Evolutionary conservation across 1,140 invertebrate species (phyloP).

Genomic region (Cotesia chilonis): DNA sequence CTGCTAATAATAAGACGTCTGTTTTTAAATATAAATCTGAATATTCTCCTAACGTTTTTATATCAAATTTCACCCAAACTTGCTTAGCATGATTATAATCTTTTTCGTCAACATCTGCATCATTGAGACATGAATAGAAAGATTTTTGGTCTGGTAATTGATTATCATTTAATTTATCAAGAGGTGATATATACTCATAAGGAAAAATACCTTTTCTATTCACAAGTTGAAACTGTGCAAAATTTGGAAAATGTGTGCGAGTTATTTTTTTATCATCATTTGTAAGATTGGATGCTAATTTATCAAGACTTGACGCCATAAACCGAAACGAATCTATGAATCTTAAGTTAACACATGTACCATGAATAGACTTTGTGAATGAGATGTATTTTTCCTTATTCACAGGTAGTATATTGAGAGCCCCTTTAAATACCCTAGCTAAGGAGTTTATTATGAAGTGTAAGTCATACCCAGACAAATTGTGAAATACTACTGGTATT

Average conservation of each 20-base stretch:
- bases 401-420: constrained; percentile 19
- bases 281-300: not conserved
- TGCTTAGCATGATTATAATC: too few relatives aligned
- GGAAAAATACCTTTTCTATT: too few relatives aligned
- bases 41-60: too few relatives aligned
- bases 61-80: too few relatives aligned
- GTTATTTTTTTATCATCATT: constrained; percentile 1
- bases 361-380: not conserved
- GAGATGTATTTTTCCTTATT: not conserved
- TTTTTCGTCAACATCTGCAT: too few relatives aligned
- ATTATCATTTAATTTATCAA: too few relatives aligned
- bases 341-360: not conserved
- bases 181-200: too few relatives aligned
- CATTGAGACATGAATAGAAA: too few relatives aligned
- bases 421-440: not conserved
- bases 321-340: constrained; percentile 2
- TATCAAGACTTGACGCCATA: not conserved
- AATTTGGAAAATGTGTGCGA: not conserved
- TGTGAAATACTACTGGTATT: constrained; percentile 1
- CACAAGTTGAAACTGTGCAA: too few relatives aligned
- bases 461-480: not conserved
- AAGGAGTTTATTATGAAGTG: constrained; percentile 24
- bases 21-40: too few relatives aligned
- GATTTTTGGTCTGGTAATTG: too few relatives aligned
- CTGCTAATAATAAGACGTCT: constrained; percentile 46